These are phyloP conservation scores for Pogona vitticeps DNA, from an alignment of 2,113 vertebrate species.

Conservation along the genomic window DNA sequence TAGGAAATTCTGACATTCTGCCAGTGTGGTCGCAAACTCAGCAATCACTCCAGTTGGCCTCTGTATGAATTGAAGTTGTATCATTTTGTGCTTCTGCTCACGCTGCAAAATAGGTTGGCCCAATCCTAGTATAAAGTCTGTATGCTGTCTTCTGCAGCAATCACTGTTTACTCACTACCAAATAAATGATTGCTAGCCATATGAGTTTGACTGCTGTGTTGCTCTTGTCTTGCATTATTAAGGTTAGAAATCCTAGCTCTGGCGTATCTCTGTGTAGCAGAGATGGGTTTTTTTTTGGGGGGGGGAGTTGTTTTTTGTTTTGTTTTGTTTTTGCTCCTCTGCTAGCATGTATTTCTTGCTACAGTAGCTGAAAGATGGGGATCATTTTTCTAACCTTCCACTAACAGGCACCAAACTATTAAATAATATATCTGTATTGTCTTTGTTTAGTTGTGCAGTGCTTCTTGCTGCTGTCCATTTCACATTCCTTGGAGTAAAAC, in stretches of 20 bases:
- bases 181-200: neutral
- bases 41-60: neutral
- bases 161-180: neutral
- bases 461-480: neutral
- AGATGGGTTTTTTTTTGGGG: too few relatives aligned
- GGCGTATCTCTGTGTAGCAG: neutral
- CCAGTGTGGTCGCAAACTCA: neutral
- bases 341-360: neutral
- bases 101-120: too few relatives aligned
- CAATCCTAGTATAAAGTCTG: neutral
- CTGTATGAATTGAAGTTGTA: neutral
- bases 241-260: neutral
- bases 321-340: neutral
- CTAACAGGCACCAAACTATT: neutral
- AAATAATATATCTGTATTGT: neutral
- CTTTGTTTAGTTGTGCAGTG: neutral
- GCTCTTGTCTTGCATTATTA: neutral
- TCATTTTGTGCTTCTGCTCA: neutral
- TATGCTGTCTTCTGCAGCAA: neutral
- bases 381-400: neutral
- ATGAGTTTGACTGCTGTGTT: neutral
- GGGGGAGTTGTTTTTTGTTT: too few relatives aligned
- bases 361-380: neutral
- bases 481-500: neutral
- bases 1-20: too few relatives aligned